These are phyloP conservation scores for Thomomys bottae DNA, from an alignment of 2,113 vertebrate genomes.

Conservation along the genomic window DNA sequence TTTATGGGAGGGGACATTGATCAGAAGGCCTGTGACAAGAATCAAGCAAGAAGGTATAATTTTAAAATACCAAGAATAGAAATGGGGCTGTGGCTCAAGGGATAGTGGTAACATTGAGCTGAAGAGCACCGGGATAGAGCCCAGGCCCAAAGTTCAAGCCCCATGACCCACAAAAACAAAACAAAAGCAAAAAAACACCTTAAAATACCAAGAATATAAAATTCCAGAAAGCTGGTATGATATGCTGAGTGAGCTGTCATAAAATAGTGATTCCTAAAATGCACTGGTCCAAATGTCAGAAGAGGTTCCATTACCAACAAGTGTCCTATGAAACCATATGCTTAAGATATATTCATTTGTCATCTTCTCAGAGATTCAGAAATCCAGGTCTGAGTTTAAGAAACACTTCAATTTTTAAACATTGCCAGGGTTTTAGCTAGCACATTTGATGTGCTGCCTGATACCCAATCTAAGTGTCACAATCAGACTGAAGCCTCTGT, in stretches of 20 bases:
- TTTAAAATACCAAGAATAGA: slow-evolving; percentile 28
- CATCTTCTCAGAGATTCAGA: neutral
- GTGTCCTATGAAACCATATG: neutral
- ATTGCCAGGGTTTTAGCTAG: neutral
- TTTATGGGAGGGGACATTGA: too few relatives aligned
- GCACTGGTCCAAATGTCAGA: neutral
- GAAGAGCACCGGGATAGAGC: too few relatives aligned
- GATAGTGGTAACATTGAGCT: too few relatives aligned
- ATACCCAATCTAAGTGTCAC: neutral
- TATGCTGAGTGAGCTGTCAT: neutral
- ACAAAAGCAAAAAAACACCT: too few relatives aligned
- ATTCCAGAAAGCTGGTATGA: neutral
- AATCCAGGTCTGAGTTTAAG: neutral
- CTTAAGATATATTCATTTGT: neutral
- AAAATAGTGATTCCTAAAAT: slow-evolving; percentile 21
- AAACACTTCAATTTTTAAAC: neutral
- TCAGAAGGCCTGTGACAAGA: neutral
- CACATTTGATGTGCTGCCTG: neutral
- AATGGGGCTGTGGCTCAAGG: neutral
- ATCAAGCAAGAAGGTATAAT: slow-evolving; percentile 6
- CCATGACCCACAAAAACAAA: too few relatives aligned
- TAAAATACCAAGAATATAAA: slow-evolving; percentile 1
- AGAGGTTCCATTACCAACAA: neutral
- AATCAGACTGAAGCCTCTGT: neutral
- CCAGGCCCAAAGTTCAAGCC: too few relatives aligned